These are phyloP conservation scores for Schrankia costaestrigalis DNA, from an alignment of 2,888 invertebrate species.

Conservation along the genomic window DNA sequence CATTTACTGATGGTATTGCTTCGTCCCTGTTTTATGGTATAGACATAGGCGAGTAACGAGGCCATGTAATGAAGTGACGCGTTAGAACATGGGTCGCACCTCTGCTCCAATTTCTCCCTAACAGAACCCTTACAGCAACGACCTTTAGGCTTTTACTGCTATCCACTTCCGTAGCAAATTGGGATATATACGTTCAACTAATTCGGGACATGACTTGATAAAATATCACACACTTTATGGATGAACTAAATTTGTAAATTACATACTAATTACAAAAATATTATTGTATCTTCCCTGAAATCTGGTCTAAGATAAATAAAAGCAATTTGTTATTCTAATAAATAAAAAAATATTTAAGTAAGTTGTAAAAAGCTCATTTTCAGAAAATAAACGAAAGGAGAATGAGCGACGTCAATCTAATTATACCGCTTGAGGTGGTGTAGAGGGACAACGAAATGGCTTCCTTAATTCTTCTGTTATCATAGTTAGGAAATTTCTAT, in stretches of 20 bases:
- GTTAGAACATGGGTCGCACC: conserved; percentile 59
- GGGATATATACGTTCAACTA: conserved; percentile 27
- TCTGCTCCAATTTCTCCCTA: conserved; percentile 63
- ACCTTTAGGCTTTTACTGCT: conserved; percentile 52
- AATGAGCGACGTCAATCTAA: conserved; percentile 64
- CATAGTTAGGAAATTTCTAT: conserved; percentile 45
- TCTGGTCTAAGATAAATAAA: background rate
- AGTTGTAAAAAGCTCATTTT: conserved; percentile 57
- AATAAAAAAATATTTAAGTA: conserved; percentile 35
- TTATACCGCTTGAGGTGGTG: conserved; percentile 62
- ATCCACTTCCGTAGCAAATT: conserved; percentile 36
- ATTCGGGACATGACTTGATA: conserved; percentile 25
- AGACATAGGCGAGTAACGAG: conserved; percentile 57
- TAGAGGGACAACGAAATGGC: conserved; percentile 65
- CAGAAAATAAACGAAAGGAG: conserved; percentile 62
- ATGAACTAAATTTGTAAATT: background rate
- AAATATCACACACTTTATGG: too few species aligned
- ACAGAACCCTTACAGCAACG: conserved; percentile 61
- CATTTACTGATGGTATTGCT: conserved; percentile 6
- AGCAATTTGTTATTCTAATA: conserved; percentile 9
- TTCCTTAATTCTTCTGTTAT: conserved; percentile 55
- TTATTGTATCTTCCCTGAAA: background rate
- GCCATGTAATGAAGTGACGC: conserved; percentile 66
- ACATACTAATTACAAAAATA: background rate
- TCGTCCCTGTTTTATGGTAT: conserved; percentile 31